These are phyloP conservation scores for Spilosoma lubricipeda DNA, from an alignment of 2,888 invertebrate species.

Conservation along the genomic window DNA sequence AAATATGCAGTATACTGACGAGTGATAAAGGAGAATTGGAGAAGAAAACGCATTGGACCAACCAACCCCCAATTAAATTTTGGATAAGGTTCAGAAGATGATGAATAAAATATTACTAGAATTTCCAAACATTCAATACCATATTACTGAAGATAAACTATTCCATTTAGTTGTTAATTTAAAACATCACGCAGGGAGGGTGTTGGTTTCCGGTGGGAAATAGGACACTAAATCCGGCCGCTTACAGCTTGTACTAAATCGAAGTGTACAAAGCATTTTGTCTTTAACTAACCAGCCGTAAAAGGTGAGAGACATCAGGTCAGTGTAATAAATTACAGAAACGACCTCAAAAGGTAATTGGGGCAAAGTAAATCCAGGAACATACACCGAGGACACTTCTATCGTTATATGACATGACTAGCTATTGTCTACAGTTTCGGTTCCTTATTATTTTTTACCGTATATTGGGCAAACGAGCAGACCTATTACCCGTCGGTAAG, in stretches of 20 bases:
- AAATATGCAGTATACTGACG: no score
- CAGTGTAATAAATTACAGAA: not conserved
- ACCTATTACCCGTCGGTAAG: no score
- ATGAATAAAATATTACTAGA: not conserved
- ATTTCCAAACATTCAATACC: not conserved
- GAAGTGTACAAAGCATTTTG: slow-evolving; percentile 20
- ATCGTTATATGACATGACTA: not conserved
- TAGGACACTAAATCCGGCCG: slow-evolving; percentile 21
- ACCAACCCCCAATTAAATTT: no score
- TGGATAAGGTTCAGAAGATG: not conserved
- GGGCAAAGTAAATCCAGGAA: not conserved
- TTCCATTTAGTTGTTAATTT: slow-evolving; percentile 32
- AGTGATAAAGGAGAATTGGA: not conserved
- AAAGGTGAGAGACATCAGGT: slow-evolving; percentile 9
- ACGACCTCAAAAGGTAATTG: not conserved
- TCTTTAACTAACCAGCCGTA: slow-evolving; percentile 8
- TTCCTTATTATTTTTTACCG: no score
- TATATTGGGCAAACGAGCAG: no score
- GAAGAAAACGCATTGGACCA: no score
- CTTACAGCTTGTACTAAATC: slow-evolving; percentile 11
- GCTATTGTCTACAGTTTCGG: not conserved
- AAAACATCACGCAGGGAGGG: slow-evolving; percentile 31
- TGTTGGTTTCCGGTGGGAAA: slow-evolving; percentile 33
- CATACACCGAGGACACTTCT: not conserved
- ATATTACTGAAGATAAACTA: slow-evolving; percentile 1